A percentile compares a stretch with the other conserved stretches of the same genome.
Evolutionary conservation across 2,888 invertebrate genomes (phyloP).

Genomic region (Argyresthia goedartella): DNA sequence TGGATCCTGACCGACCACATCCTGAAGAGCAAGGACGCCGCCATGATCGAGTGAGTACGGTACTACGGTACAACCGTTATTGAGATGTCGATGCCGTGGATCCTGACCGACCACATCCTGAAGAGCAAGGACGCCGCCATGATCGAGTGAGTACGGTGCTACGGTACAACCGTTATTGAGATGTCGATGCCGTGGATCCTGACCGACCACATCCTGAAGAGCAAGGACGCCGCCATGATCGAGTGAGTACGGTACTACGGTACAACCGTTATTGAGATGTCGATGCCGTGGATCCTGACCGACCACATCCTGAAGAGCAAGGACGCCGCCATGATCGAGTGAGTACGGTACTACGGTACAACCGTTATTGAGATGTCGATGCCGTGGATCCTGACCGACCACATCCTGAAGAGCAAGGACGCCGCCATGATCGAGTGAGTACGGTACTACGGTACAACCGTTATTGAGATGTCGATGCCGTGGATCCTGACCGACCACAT

Average conservation of each 20-base stretch:
- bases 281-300: slow-evolving; percentile 99
- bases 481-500: slow-evolving; percentile 99
- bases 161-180: no score
- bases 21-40: slow-evolving; percentile 94
- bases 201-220: slow-evolving; percentile 96
- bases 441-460: no score
- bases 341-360: slow-evolving; percentile 51
- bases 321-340: slow-evolving; percentile 99
- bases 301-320: slow-evolving; percentile 97
- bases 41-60: slow-evolving; percentile 94
- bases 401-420: slow-evolving; percentile 95
- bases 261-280: slow-evolving; percentile 99
- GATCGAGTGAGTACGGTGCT: slow-evolving; percentile 87
- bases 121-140: slow-evolving; percentile 96
- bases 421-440: slow-evolving; percentile 98
- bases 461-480: slow-evolving; percentile 99
- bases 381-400: slow-evolving; percentile 99
- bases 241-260: slow-evolving; percentile 79
- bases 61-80: no score
- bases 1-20: slow-evolving; percentile 99
- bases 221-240: slow-evolving; percentile 98
- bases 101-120: slow-evolving; percentile 96
- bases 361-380: slow-evolving; percentile 99
- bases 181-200: slow-evolving; percentile 99
- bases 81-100: slow-evolving; percentile 99